Percentiles rank a stretch among this genome's conserved stretches.
phyloP scores from a whole-genome alignment of 2,888 invertebrate genomes.

The Tenthredo distinguenda region DNA sequence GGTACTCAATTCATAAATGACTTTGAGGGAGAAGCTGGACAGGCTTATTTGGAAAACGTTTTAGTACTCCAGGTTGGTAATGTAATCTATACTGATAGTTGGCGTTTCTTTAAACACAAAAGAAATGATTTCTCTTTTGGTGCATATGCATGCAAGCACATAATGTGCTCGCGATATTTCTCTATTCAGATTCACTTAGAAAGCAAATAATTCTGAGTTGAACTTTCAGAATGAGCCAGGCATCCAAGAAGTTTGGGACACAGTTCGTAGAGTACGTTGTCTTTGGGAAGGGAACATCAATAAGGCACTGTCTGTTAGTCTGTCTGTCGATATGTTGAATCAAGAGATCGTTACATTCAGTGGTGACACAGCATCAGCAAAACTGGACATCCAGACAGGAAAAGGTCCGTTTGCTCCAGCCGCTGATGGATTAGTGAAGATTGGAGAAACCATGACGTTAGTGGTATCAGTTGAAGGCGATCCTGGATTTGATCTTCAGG shows the following conservation, averaged over 20 bases:
- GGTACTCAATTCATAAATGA: conserved; percentile 90
- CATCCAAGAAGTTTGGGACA: conserved; percentile 90
- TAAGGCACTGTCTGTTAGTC: conserved; percentile 86
- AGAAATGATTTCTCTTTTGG: not conserved
- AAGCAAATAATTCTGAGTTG: not conserved
- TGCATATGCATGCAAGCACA: not conserved
- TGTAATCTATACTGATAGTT: not conserved
- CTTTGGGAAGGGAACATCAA: conserved; percentile 91
- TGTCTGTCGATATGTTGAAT: conserved; percentile 89
- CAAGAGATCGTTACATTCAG: conserved; percentile 91
- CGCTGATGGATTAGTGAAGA: conserved; percentile 88
- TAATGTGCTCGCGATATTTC: not conserved
- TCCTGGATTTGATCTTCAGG: conserved; percentile 87
- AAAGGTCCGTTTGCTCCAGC: conserved; percentile 88
- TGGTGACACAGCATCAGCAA: conserved; percentile 91
- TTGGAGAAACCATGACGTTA: conserved; percentile 90
- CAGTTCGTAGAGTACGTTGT: conserved; percentile 88
- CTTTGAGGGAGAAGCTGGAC: conserved; percentile 86
- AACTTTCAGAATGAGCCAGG: conserved; percentile 85
- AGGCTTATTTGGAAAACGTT: conserved; percentile 89
- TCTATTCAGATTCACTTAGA: not conserved
- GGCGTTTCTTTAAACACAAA: not conserved
- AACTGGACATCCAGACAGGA: conserved; percentile 88
- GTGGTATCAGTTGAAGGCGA: conserved; percentile 90
- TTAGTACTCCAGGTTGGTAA: conserved; percentile 81